Evolutionary conservation across 2,888 invertebrate species (phyloP), one percentile per base, ranked within the genome.

Genomic region (Campoplex capitator): DNA sequence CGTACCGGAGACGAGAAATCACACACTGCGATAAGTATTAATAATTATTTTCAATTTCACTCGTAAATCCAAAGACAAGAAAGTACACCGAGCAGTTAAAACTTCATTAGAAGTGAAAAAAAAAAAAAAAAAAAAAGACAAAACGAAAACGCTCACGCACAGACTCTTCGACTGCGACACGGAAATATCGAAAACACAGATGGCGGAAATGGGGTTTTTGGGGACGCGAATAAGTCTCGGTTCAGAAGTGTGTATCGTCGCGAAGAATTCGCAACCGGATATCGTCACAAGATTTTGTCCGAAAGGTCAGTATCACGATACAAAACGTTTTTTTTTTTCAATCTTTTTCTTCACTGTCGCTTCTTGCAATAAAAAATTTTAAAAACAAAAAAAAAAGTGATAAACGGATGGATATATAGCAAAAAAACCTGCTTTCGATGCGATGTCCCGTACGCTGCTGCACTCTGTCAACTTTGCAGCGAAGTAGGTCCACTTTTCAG

Each of bases 241-340:
- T 74, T 28, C 67, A 51, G 80, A 81, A 79, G 56, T 70, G 77
- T 70, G 77, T 56, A 3, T 58, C 68, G 75, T 77, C 71, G 77
- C 56, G 74, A 42, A 11, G 35, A 42, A 54, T 45, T 67, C 42
- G 51, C 79, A 56, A 83, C 58, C 70, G 70, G 82, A 75, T 68
- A 70, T 38, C 56, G 68, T 16, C 74, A 62, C 74, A 13, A 79
- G 68, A 68, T 70, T 76, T 84, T 75, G 58, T 62, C 81, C 84
- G 74, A 82, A 84, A 87, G 87, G 87, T 87, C 71, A 87, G 87
- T 87, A 87, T 79, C 82, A 82, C 62, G 83, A 86, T 79, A 65
- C 70, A 84, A 77, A 70, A 70, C 82, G 38, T 16, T 48, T n/a
- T 38, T 76, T 77, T 83, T 77, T 83, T 38, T 65, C n/a, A 45